Conservation (phyloP, 2,797 vertebrate species). For the Synaphobranchus kaupii region DNA sequence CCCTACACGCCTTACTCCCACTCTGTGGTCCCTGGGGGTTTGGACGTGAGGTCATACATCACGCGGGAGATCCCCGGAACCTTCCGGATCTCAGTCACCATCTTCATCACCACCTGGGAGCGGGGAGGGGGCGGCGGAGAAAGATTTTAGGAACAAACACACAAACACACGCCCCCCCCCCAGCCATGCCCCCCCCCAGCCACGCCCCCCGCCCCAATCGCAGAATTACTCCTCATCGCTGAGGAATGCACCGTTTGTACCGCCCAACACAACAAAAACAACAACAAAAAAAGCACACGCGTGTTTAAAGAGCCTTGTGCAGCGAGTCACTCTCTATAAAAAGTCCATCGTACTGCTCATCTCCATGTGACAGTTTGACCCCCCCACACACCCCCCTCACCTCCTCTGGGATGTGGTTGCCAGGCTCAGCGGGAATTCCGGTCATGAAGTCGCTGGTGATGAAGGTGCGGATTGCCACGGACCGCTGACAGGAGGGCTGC, state of each 20-base stretch:
- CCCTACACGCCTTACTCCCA: conserved; percentile 86
- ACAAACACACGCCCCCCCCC: neutral
- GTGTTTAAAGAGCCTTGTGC: no score
- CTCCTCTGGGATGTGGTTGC: conserved; percentile 90
- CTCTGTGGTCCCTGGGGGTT: conserved; percentile 97
- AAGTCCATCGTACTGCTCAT: no score
- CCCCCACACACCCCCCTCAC: conserved; percentile 52
- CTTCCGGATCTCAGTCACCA: conserved; percentile 98
- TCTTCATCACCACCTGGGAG: conserved; percentile 91
- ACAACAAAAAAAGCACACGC: neutral
- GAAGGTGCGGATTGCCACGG: conserved; percentile 94
- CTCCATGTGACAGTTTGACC: no score
- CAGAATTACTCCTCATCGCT: no score
- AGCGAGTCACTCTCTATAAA: no score
- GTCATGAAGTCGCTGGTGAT: conserved; percentile 99
- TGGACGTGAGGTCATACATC: conserved; percentile 98
- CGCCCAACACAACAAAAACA: neutral
- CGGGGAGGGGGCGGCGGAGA: neutral
- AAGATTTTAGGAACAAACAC: neutral
- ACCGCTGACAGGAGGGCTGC: conserved; percentile 95
- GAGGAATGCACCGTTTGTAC: no score
- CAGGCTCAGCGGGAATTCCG: conserved; percentile 90
- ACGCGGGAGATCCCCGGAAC: conserved; percentile 98
- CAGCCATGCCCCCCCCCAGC: no score
- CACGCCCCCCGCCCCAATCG: no score